These are phyloP conservation scores for Lycocorax pyrrhopterus DNA, from an alignment of 2,113 vertebrate genomes.

Conservation along the genomic window DNA sequence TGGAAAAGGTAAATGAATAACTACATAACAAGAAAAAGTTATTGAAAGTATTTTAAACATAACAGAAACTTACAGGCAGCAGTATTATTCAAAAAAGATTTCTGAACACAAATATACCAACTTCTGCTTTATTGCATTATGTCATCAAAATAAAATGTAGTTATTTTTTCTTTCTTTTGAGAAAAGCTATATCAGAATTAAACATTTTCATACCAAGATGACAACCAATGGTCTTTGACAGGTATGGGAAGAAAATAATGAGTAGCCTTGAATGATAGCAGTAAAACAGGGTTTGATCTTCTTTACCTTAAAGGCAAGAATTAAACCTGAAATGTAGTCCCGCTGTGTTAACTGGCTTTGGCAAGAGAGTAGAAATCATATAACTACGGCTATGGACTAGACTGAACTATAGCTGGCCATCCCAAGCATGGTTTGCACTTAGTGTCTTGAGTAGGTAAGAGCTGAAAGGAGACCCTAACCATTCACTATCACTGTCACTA, in stretches of 20 bases:
- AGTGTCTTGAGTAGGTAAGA: not conserved
- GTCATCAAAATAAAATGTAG: not conserved
- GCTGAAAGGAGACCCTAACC: not conserved
- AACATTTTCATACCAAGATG: not conserved
- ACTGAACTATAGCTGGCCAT: not conserved
- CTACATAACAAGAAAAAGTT: not conserved
- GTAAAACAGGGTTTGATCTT: not conserved
- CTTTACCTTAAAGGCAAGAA: not conserved
- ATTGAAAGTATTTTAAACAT: not conserved
- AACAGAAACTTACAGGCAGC: not conserved
- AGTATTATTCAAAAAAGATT: not conserved
- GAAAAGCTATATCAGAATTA: not conserved
- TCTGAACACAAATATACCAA: not conserved
- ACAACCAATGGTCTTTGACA: not conserved
- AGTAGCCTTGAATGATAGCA: not conserved
- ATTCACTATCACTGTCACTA: not conserved
- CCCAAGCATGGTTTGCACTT: not conserved
- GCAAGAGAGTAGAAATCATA: not conserved
- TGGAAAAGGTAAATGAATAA: not conserved
- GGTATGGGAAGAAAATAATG: not conserved
- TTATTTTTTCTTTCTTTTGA: not conserved
- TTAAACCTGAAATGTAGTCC: not conserved
- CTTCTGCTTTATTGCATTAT: not conserved
- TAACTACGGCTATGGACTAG: not conserved
- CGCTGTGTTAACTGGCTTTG: not conserved